Percentiles rank a stretch among this genome's conserved stretches.
These are phyloP conservation scores for Bubo blakistoni DNA, from an alignment of 2,113 vertebrate genomes.

Conservation along the genomic window DNA sequence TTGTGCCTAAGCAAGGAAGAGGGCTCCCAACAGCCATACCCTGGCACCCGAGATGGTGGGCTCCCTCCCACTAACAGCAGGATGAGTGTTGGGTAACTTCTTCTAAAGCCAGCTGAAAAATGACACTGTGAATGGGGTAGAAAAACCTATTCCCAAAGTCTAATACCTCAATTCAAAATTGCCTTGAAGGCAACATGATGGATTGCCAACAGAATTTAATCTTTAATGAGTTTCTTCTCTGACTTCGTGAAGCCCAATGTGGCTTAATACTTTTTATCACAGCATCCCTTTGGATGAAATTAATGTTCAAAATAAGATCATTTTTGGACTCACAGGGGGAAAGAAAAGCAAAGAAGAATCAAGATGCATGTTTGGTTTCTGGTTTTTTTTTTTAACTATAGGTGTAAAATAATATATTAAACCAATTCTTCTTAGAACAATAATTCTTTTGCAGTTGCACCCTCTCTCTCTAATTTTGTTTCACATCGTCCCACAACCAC, in stretches of 20 bases:
- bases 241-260: background rate
- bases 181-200: background rate
- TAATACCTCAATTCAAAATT: background rate
- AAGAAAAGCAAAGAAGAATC: background rate
- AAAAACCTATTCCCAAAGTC: background rate
- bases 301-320: background rate
- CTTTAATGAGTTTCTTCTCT: background rate
- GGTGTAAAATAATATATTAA: background rate
- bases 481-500: background rate
- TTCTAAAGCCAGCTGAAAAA: background rate
- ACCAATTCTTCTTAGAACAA: background rate
- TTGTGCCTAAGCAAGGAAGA: background rate
- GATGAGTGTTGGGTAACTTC: background rate
- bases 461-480: background rate
- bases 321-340: background rate
- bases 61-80: background rate
- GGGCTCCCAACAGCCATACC: background rate
- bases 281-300: background rate
- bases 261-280: background rate
- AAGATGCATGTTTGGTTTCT: background rate
- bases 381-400: fast-evolving
- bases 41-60: background rate
- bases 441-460: background rate
- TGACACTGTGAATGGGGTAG: background rate
- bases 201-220: background rate